A percentile compares a stretch with the other conserved stretches of the same genome.
Evolutionary conservation across 2,888 invertebrate genomes (phyloP).

Genomic region (Drosophila falleni): DNA sequence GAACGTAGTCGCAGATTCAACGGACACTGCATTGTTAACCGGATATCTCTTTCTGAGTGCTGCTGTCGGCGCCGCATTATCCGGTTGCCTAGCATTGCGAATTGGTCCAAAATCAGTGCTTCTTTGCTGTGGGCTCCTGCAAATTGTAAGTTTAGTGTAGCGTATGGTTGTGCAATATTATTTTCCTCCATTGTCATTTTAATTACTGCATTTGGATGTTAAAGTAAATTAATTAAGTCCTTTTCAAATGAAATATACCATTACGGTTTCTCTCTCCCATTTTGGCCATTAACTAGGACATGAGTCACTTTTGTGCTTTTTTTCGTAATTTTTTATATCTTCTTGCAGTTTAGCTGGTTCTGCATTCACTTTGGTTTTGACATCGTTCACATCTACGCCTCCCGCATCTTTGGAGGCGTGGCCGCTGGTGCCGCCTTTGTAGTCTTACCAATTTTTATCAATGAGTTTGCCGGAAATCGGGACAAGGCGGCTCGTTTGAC

Average conservation of each 20-base stretch:
- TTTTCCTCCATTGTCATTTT: not conserved
- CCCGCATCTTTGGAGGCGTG: slow-evolving; percentile 79
- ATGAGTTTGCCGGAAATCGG: slow-evolving; percentile 75
- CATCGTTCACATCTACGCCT: slow-evolving; percentile 80
- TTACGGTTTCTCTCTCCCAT: too few relatives aligned
- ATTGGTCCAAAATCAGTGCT: slow-evolving; percentile 80
- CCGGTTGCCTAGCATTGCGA: slow-evolving; percentile 71
- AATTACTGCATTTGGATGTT: not conserved
- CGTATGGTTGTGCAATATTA: not conserved
- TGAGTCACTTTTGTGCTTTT: too few relatives aligned
- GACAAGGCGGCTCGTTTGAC: slow-evolving; percentile 71
- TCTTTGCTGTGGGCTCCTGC: slow-evolving; percentile 78
- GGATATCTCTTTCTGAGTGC: slow-evolving; percentile 79
- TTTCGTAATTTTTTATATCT: not conserved
- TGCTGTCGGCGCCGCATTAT: slow-evolving; percentile 73
- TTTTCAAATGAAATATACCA: too few relatives aligned
- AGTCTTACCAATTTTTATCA: slow-evolving; percentile 80
- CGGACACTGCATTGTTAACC: slow-evolving; percentile 74
- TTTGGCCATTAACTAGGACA: too few relatives aligned
- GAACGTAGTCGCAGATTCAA: slow-evolving; percentile 59
- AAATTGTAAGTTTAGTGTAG: slow-evolving; percentile 72
- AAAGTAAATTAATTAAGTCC: not conserved
- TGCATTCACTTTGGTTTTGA: slow-evolving; percentile 82
- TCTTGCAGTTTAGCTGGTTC: slow-evolving; percentile 77
- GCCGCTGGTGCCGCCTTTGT: slow-evolving; percentile 80